A percentile compares a stretch with the other conserved stretches of the same genome.
These are phyloP conservation scores for Danionella dracula DNA, from an alignment of 2,797 vertebrate genomes.

Conservation along the genomic window DNA sequence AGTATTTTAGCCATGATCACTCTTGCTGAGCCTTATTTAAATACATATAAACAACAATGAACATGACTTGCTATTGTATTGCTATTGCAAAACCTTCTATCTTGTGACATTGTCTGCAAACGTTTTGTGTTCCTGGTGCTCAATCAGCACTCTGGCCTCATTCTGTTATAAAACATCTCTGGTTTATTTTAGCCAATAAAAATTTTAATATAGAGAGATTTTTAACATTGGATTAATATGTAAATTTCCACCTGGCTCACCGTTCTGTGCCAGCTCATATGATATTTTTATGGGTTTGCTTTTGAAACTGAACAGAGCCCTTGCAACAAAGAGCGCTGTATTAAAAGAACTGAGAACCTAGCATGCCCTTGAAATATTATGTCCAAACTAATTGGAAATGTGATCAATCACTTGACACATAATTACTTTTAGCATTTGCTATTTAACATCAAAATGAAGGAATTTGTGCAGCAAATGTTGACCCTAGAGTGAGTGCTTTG, in stretches of 20 bases:
- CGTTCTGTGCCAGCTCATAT: constrained; percentile 65
- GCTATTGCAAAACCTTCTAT: too few species aligned
- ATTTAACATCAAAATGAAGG: constrained; percentile 16
- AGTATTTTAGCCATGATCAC: too few species aligned
- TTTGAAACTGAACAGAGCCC: constrained; percentile 69
- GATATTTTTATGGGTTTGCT: constrained; percentile 76
- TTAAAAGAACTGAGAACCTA: constrained; percentile 56
- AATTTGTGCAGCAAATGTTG: neutral
- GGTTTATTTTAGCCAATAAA: constrained; percentile 73
- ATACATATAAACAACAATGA: too few species aligned
- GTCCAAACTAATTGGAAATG: constrained; percentile 51
- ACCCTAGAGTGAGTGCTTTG: neutral
- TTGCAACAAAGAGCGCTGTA: constrained; percentile 58
- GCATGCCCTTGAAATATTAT: constrained; percentile 50
- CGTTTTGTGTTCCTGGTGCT: too few species aligned
- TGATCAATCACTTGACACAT: constrained; percentile 34
- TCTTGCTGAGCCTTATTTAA: too few species aligned
- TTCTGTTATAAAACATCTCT: constrained; percentile 70
- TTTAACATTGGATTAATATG: constrained; percentile 78
- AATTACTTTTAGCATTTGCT: constrained; percentile 12
- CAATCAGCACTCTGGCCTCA: constrained; percentile 45
- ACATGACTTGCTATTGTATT: too few species aligned
- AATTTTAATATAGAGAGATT: constrained; percentile 65
- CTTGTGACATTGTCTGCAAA: too few species aligned
- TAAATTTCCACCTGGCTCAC: constrained; percentile 67